These are phyloP conservation scores for Drosophila nebulosa DNA, from an alignment of 1,140 invertebrate species.

Conservation along the genomic window DNA sequence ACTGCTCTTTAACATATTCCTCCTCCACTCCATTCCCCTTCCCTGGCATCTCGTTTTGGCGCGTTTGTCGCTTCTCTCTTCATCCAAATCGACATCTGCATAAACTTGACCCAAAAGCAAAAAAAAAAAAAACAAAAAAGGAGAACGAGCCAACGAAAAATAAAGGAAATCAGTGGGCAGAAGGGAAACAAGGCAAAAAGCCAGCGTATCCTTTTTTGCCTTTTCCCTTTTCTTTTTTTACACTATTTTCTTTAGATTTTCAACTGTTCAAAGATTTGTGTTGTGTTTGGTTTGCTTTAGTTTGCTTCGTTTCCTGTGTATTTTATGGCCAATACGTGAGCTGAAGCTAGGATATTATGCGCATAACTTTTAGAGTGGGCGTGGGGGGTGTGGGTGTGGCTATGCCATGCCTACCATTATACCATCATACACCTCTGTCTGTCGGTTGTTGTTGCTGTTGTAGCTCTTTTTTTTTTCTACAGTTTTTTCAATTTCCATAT, in stretches of 20 bases:
- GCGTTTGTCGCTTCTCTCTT: conserved; percentile 55
- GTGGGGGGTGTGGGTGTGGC: not conserved
- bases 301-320: conserved; percentile 31
- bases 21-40: no score
- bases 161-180: conserved; percentile 5
- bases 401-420: conserved; percentile 30
- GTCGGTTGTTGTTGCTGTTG: not conserved
- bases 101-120: conserved; percentile 79
- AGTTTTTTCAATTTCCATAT: conserved; percentile 71
- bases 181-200: conserved; percentile 28
- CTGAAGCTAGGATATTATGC: conserved; percentile 64
- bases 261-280: conserved; percentile 61
- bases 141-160: conserved; percentile 21
- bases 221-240: conserved; percentile 39
- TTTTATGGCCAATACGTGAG: conserved; percentile 78
- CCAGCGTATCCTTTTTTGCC: conserved; percentile 47
- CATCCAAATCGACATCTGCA: conserved; percentile 60
- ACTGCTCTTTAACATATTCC: conserved; percentile 76
- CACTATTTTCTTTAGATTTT: conserved; percentile 69
- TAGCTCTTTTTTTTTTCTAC: conserved; percentile 43
- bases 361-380: conserved; percentile 74
- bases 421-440: not conserved
- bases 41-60: conserved; percentile 14
- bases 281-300: conserved; percentile 13
- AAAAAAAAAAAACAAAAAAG: conserved; percentile 13